Conservation (phyloP, 1,140 invertebrate genomes). For the Drosophila ambigua region DNA sequence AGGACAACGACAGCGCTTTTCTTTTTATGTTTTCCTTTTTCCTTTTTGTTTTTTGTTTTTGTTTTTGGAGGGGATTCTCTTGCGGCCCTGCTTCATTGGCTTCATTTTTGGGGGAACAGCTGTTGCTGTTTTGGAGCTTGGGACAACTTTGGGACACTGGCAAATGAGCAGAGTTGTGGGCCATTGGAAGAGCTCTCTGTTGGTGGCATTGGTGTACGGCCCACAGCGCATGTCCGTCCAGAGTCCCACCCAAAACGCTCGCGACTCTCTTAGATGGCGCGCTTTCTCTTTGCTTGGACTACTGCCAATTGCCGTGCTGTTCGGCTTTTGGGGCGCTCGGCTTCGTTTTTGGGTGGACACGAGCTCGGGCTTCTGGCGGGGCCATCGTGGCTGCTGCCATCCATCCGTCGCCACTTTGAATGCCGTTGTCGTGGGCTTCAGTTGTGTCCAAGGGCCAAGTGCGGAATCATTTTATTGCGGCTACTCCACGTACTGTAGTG, state of each 20-base stretch:
- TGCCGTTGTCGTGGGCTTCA: constrained; percentile 74
- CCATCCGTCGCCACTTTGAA: constrained; percentile 61
- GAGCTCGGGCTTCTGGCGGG: constrained; percentile 14
- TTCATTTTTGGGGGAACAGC: constrained; percentile 31
- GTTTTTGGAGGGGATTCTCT: constrained; percentile 16
- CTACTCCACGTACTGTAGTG: not conserved
- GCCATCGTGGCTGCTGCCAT: constrained; percentile 29
- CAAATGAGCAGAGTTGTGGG: constrained; percentile 23
- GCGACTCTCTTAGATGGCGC: constrained; percentile 29
- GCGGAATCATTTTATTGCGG: constrained; percentile 3
- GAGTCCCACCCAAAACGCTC: constrained; percentile 55
- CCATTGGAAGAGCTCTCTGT: constrained; percentile 40
- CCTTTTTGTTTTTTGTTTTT: not conserved
- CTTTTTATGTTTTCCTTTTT: too few species aligned
- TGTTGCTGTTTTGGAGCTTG: constrained; percentile 42
- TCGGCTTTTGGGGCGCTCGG: constrained; percentile 14
- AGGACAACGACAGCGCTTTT: constrained; percentile 19
- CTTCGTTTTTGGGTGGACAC: constrained; percentile 4
- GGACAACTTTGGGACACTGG: constrained; percentile 43
- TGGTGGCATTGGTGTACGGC: constrained; percentile 45
- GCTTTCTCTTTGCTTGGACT: constrained; percentile 17
- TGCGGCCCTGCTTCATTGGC: not conserved
- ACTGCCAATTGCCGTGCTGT: constrained; percentile 1
- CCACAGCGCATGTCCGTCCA: constrained; percentile 44
- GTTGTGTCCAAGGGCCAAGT: constrained; percentile 51